Evolutionary conservation across 2,888 invertebrate genomes (phyloP), one percentile per base, ranked within the genome.

Genomic region (Stenodema calcarata): DNA sequence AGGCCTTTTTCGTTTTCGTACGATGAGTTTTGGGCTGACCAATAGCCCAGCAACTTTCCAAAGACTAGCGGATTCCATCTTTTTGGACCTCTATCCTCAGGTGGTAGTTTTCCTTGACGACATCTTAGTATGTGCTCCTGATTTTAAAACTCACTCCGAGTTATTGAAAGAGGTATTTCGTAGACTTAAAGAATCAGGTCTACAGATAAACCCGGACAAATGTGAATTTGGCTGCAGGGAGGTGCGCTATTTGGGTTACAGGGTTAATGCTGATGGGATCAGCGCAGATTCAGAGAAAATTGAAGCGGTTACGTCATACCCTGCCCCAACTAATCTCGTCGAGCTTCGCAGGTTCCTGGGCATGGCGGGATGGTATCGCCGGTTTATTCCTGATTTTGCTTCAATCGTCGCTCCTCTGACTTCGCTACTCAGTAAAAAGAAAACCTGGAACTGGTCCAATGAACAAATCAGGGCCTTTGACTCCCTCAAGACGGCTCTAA

Each of bases 1-100:
- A 47, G 90, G 90, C 1, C 87, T 89, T 9, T 90, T 89, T 85
- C 88, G 90, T 28, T 90, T 89, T 54, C 79, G 44, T 1, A 6
- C 44, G 16, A 44, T 44, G 44, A 79, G 87, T n/a, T 14, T 28
- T 84, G 14, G n/a, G n/a, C n/a, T n/a, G n/a, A n/a, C n/a, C n/a
- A n/a, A n/a, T n/a, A n/a, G n/a, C n/a, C n/a, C n/a, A n/a, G n/a
- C n/a, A n/a, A n/a, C n/a, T n/a, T n/a, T n/a, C n/a, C n/a, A n/a
- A n/a, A n/a, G n/a, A n/a, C n/a, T n/a, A n/a, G n/a, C n/a, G n/a
- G n/a, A n/a, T n/a, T n/a, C n/a, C n/a, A n/a, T n/a, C n/a, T n/a
- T n/a, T n/a, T n/a, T n/a, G n/a, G n/a, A n/a, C n/a, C n/a, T n/a
- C n/a, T n/a, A n/a, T n/a, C n/a, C n/a, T n/a, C n/a, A n/a, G n/a